Percentiles rank a stretch among this genome's conserved stretches.
These are phyloP conservation scores for Collichthys lucidus DNA, from an alignment of 2,113 vertebrate genomes.

Conservation along the genomic window DNA sequence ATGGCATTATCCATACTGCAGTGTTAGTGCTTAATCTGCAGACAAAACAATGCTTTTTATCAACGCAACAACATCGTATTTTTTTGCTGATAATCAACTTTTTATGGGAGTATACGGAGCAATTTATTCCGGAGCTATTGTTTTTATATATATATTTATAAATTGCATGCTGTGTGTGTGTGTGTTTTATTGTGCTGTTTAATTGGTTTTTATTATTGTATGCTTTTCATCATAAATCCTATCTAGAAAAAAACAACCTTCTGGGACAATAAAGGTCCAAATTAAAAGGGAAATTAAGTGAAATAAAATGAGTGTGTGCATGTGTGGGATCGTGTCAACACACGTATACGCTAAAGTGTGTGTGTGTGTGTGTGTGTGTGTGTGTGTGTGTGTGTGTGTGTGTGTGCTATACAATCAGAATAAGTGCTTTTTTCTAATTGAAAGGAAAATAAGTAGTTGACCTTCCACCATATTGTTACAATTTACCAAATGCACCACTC, in stretches of 20 bases:
- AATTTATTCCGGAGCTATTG: too few species aligned
- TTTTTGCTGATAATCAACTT: too few species aligned
- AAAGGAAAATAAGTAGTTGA: conserved; percentile 33
- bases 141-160: conserved; percentile 2
- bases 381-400: not conserved
- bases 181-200: conserved; percentile 26
- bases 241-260: not conserved
- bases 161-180: not conserved
- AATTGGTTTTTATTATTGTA: conserved; percentile 39
- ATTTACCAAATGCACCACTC: conserved; percentile 40
- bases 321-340: not conserved
- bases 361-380: not conserved
- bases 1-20: not conserved
- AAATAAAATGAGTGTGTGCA: conserved; percentile 17
- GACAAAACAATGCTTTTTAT: too few species aligned
- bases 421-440: conserved; percentile 42
- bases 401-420: conserved; percentile 27
- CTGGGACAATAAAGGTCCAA: conserved; percentile 42
- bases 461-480: not conserved
- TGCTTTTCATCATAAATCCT: conserved; percentile 47
- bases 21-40: too few species aligned
- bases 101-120: too few species aligned
- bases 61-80: too few species aligned
- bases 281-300: conserved; percentile 50
- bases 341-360: too few species aligned